phyloP scores from a whole-genome alignment of 1,140 invertebrate species.

The Diorhabda sublineata region DNA sequence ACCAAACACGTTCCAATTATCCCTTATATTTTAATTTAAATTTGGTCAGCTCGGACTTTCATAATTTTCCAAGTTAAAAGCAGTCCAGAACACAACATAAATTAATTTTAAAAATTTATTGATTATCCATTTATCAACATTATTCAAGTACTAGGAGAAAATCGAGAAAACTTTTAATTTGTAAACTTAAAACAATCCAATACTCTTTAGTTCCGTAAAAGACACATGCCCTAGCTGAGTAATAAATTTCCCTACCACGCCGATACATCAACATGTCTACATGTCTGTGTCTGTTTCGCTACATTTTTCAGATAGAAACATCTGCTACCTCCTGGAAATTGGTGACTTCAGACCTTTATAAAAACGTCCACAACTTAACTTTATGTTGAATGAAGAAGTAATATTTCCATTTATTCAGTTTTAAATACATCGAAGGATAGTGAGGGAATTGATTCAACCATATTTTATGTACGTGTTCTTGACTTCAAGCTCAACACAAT shows the following conservation, averaged over 20 bases:
- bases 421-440: neutral
- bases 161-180: neutral
- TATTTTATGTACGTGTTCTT: neutral
- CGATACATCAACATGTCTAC: slow-evolving; percentile 2
- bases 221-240: neutral
- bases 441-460: neutral
- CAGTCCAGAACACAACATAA: too few species aligned
- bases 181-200: slow-evolving; percentile 3
- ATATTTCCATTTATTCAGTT: too few species aligned
- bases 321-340: neutral
- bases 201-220: neutral
- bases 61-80: too few species aligned
- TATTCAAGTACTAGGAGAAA: neutral
- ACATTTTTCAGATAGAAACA: neutral
- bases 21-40: too few species aligned
- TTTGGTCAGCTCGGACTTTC: too few species aligned
- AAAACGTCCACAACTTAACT: too few species aligned
- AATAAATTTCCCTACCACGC: neutral
- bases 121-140: too few species aligned
- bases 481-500: neutral
- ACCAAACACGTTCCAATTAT: too few species aligned
- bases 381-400: too few species aligned
- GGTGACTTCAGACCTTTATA: neutral
- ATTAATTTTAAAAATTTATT: too few species aligned
- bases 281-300: neutral